These are phyloP conservation scores for Setophaga coronata DNA, from an alignment of 2,113 vertebrate species.

Conservation along the genomic window DNA sequence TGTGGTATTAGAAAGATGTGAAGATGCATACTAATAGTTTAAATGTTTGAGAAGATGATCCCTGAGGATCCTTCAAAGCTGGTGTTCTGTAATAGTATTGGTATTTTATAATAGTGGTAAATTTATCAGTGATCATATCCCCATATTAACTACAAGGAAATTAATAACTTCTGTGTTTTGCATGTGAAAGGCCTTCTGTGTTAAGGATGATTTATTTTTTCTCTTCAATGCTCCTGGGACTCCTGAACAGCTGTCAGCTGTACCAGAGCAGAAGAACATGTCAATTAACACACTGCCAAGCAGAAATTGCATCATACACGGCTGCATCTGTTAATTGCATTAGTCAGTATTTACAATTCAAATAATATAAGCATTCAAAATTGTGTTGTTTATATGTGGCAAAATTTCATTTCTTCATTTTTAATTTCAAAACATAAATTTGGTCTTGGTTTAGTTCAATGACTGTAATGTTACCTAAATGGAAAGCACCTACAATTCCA, in stretches of 20 bases:
- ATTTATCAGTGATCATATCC: not conserved
- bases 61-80: not conserved
- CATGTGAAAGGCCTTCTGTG: not conserved
- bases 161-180: not conserved
- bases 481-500: not conserved
- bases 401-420: not conserved
- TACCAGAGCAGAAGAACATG: not conserved
- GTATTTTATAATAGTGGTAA: not conserved
- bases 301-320: not conserved
- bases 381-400: not conserved
- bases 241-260: not conserved
- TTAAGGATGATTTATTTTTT: not conserved
- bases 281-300: not conserved
- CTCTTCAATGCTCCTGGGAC: not conserved
- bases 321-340: not conserved
- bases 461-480: not conserved
- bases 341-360: not conserved
- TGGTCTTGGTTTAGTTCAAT: not conserved
- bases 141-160: not conserved
- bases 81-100: not conserved
- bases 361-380: not conserved
- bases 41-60: not conserved
- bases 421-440: not conserved
- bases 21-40: not conserved
- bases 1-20: not conserved